Conservation (phyloP, 2,888 invertebrate genomes). For the Morinoia aosen region DNA sequence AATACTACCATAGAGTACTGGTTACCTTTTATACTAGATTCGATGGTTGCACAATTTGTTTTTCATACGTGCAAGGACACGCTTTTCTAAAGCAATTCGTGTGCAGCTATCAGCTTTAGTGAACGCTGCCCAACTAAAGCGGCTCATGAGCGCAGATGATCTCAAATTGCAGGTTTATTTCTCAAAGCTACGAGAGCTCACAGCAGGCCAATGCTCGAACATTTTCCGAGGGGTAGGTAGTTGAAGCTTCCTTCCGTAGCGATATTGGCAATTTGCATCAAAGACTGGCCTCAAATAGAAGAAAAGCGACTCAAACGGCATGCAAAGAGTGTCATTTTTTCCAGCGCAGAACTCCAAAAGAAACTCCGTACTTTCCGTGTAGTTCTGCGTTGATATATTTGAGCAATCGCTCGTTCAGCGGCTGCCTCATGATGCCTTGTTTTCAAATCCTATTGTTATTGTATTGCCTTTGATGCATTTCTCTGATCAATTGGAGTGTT, state of each 20-base stretch:
- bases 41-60: neutral
- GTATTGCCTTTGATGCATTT: neutral
- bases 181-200: neutral
- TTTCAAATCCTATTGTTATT: neutral
- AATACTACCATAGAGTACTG: neutral
- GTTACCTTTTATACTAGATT: neutral
- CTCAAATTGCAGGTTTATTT: neutral
- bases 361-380: neutral
- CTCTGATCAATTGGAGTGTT: neutral
- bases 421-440: neutral
- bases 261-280: constrained; percentile 46
- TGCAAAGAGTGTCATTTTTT: constrained; percentile 41
- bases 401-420: neutral
- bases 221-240: neutral
- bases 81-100: neutral
- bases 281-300: constrained; percentile 34
- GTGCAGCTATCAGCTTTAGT: neutral
- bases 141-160: neutral
- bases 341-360: neutral
- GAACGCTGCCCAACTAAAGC: neutral
- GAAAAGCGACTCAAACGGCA: constrained; percentile 43
- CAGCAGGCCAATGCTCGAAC: neutral
- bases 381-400: neutral
- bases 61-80: neutral
- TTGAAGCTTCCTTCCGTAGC: neutral